These are phyloP conservation scores for Sarcophaga caerulescens DNA, from an alignment of 2,888 invertebrate species.

Conservation along the genomic window DNA sequence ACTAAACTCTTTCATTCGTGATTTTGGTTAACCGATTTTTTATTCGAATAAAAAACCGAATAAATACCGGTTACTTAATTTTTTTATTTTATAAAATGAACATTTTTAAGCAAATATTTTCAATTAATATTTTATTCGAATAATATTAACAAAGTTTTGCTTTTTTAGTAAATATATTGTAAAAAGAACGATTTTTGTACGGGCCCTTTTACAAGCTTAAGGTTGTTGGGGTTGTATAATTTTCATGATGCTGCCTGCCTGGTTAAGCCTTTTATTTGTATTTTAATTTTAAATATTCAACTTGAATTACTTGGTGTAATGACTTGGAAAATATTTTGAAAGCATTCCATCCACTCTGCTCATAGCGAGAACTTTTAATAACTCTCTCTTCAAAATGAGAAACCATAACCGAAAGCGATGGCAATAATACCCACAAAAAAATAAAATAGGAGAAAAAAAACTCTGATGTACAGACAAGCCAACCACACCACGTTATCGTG, in stretches of 20 bases:
- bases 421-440: neutral
- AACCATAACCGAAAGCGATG: neutral
- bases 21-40: no score
- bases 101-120: no score
- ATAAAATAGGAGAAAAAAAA: neutral
- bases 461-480: neutral
- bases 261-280: neutral
- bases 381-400: neutral
- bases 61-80: no score
- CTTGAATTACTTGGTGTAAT: slow-evolving; percentile 60
- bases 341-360: neutral
- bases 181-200: no score
- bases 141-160: no score
- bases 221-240: neutral
- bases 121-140: no score
- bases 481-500: neutral
- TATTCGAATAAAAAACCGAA: no score
- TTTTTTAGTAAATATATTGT: no score
- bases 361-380: neutral
- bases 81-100: no score
- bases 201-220: neutral
- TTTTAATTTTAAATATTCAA: slow-evolving; percentile 14
- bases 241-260: no score
- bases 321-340: slow-evolving; percentile 57
- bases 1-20: no score